Base-by-base conservation (phyloP, 1,140 invertebrate genomes). In the Penaeus vannamei region DNA sequence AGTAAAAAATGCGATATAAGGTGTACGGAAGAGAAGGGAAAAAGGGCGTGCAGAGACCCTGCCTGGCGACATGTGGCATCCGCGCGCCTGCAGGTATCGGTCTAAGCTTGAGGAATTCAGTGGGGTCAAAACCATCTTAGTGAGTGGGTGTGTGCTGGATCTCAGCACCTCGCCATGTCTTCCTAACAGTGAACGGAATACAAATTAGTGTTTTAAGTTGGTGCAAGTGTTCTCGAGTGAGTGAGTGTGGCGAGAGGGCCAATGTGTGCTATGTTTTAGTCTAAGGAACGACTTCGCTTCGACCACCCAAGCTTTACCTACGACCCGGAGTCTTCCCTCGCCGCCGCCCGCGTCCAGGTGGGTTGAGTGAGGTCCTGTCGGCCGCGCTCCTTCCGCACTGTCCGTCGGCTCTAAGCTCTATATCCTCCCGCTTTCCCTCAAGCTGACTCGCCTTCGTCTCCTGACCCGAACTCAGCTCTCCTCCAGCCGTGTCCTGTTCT, bases 61-160 rank as follows among this genome's bases (percentile, higher is more conserved):
- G 53, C 17, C 53, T 84, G 59, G 85, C 59, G 36, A 26, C 62
- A 66, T 12, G 22, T 86, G 85, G 85, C 61, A 87, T 81, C 23
- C 10, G 17, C 36, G 29, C 14, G 85, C 85, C 62, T 66, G 61
- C 77, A 87, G 77, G 76, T 87, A 36, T 87, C 85, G 64, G 85
- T 42, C 85, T 86, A 60, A 72, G 85, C 85, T 81, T 61, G 32
- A 87, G 79, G 85, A 87, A 82, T 87, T 82, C 85, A 87, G 85
- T 87, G 85, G 62, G 85, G 85, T 87, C 85, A 87, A 82, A 87
- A 79, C 85, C 85, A 81, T 82, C 85, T 32, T 59, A 59, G 77
- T 4, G 85, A 81, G 76, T 66, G 85, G 72, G 23, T 32, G 72
- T 14, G 42, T 36, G 72, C 26, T 14, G 29, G n/a, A 20, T 32